A percentile compares a stretch with the other conserved stretches of the same genome.
These are phyloP conservation scores for Platorchestia sp. DNA, from an alignment of 1,140 invertebrate species.

Conservation along the genomic window DNA sequence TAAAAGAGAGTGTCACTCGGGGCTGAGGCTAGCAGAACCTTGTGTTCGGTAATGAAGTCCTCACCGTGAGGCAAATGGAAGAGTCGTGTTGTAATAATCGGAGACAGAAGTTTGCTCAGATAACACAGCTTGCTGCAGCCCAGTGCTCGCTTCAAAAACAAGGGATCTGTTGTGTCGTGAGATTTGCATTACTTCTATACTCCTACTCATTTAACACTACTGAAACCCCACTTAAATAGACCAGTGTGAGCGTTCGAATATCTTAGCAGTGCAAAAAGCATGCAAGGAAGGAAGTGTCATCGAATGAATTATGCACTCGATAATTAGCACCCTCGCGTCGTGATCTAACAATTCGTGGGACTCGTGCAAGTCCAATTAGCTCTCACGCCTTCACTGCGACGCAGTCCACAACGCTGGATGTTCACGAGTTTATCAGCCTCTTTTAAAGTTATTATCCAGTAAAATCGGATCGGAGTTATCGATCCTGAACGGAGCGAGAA, in stretches of 20 bases:
- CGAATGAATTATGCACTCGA: not conserved
- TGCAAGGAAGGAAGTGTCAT: not conserved
- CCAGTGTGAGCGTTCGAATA: not conserved
- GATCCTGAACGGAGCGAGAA: not conserved
- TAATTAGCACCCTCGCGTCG: not conserved
- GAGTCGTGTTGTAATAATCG: not conserved
- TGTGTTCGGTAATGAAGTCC: not conserved
- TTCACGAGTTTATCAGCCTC: not conserved
- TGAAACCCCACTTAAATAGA: not conserved
- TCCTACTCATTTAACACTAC: not conserved
- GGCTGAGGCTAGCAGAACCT: not conserved
- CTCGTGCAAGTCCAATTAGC: not conserved
- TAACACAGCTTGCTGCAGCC: not conserved
- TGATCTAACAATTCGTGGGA: not conserved
- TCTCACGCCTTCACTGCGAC: not conserved
- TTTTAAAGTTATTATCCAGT: not conserved
- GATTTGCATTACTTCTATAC: not conserved
- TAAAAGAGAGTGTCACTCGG: not conserved
- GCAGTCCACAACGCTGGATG: not conserved
- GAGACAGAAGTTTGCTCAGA: not conserved
- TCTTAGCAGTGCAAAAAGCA: not conserved
- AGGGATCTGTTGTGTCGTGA: not conserved
- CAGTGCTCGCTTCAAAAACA: not conserved
- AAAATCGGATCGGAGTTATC: not conserved
- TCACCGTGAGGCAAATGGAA: conserved; percentile 6